Evolutionary conservation across 2,797 vertebrate species (phyloP).

Genomic region (Eurystomus glaucurus): DNA sequence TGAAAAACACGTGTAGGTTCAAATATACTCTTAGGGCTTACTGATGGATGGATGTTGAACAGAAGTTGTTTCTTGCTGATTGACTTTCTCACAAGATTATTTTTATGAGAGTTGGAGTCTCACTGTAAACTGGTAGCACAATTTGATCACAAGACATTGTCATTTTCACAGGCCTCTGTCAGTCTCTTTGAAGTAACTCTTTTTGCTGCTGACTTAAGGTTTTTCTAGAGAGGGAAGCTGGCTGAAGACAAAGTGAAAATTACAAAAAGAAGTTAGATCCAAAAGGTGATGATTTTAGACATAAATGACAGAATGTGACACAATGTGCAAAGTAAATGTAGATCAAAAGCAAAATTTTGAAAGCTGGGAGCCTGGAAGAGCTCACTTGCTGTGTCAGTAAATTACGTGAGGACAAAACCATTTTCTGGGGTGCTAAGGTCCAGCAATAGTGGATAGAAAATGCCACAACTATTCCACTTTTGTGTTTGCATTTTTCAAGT

Average conservation of each 20-base stretch:
- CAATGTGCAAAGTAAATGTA: not conserved
- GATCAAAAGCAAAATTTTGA: not conserved
- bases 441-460: not conserved
- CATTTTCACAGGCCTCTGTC: not conserved
- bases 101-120: not conserved
- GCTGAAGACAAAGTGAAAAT: not conserved
- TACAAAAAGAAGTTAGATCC: not conserved
- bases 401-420: not conserved
- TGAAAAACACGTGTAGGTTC: not conserved
- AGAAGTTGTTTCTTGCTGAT: not conserved
- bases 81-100: not conserved
- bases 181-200: not conserved
- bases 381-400: not conserved
- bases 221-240: not conserved
- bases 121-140: not conserved
- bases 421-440: not conserved
- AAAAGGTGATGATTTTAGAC: not conserved
- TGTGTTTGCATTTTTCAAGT: not conserved
- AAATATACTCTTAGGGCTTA: not conserved
- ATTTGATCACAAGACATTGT: not conserved
- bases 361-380: not conserved
- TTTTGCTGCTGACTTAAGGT: not conserved
- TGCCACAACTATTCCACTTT: not conserved
- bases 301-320: too few relatives aligned
- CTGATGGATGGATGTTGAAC: not conserved